Percentiles rank a stretch among this genome's conserved stretches.
Evolutionary conservation across 2,113 vertebrate species (phyloP).

Genomic region (Laterallus jamaicensis): DNA sequence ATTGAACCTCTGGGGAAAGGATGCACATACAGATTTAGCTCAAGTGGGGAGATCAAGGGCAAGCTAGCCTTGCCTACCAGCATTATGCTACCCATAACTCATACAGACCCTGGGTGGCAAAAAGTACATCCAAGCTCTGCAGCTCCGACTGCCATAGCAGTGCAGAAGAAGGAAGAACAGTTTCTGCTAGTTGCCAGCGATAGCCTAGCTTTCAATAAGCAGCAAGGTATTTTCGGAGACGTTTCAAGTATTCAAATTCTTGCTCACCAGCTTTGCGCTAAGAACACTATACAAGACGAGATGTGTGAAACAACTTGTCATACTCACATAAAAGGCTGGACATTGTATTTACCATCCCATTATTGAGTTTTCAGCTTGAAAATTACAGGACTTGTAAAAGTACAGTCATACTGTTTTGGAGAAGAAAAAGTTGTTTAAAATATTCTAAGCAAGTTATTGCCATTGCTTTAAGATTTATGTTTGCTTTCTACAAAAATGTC

Average conservation of each 20-base stretch:
- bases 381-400: background rate
- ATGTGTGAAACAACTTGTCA: background rate
- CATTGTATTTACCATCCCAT: background rate
- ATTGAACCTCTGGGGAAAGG: background rate
- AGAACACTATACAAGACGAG: background rate
- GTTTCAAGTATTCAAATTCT: background rate
- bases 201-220: background rate
- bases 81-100: background rate
- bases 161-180: background rate
- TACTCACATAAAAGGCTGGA: background rate
- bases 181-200: background rate
- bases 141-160: background rate
- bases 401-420: background rate
- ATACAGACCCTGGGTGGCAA: background rate
- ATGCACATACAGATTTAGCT: background rate
- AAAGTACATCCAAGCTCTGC: background rate
- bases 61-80: background rate
- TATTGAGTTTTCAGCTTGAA: constrained; percentile 7
- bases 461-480: background rate
- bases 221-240: background rate
- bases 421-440: background rate
- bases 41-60: background rate
- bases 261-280: background rate
- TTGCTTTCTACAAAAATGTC: background rate
- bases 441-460: background rate